Conservation (phyloP, 2,797 vertebrate species). For the Malurus leucopterus region DNA sequence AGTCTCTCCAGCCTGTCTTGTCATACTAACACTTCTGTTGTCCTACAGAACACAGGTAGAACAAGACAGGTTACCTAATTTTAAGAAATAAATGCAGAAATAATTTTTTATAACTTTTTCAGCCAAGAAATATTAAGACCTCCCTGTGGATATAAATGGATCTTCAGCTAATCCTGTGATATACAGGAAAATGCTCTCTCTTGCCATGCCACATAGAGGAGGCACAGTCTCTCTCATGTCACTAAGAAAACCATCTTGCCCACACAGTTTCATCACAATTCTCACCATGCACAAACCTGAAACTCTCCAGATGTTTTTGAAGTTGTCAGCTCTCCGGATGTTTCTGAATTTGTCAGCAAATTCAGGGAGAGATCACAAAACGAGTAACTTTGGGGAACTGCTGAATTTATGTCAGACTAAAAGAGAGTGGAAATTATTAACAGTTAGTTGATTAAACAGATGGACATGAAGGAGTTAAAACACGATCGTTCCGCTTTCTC, state of each 20-base stretch:
- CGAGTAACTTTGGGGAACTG: not conserved
- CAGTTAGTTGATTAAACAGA: not conserved
- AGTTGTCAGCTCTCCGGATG: not conserved
- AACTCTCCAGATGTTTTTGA: not conserved
- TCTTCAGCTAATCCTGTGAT: not conserved
- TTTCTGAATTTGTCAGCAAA: not conserved
- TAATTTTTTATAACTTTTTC: not conserved
- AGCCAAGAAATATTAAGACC: not conserved
- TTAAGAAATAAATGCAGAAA: not conserved
- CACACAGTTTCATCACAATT: not conserved
- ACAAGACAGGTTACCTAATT: not conserved
- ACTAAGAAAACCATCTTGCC: not conserved
- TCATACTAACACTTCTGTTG: not conserved
- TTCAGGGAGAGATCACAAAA: not conserved
- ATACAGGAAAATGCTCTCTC: not conserved
- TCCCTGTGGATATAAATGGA: not conserved
- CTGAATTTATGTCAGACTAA: not conserved
- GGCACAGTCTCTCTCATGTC: not conserved
- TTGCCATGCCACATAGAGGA: not conserved
- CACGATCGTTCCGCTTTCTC: not conserved
- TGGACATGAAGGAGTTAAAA: not conserved
- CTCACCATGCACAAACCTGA: not conserved
- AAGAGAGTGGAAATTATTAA: not conserved
- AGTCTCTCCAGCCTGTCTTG: not conserved
- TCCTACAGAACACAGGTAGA: not conserved